Conservation (phyloP, 1,140 invertebrate species). For the Sitodiplosis mosellana region DNA sequence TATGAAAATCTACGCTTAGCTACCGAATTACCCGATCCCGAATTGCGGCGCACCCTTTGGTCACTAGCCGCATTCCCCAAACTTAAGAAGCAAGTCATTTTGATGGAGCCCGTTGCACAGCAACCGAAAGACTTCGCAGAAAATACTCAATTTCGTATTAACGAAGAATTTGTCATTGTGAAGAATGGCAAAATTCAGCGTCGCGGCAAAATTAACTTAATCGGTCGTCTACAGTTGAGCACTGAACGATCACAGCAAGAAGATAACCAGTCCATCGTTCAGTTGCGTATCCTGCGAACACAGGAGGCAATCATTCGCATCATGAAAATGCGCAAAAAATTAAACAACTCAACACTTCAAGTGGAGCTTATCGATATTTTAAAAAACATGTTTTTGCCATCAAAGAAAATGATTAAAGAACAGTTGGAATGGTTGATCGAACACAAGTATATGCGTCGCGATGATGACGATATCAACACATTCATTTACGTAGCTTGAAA, state of each 20-base stretch:
- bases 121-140: constrained; percentile 88
- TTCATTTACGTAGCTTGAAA: constrained; percentile 90
- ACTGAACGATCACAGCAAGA: constrained; percentile 91
- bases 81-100: constrained; percentile 77
- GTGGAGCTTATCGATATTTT: constrained; percentile 92
- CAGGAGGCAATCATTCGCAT: constrained; percentile 99
- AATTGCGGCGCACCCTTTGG: constrained; percentile 91
- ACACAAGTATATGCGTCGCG: constrained; percentile 91
- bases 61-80: constrained; percentile 94
- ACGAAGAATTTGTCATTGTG: constrained; percentile 79
- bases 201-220: constrained; percentile 82
- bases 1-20: constrained; percentile 92
- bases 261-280: constrained; percentile 94
- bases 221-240: constrained; percentile 83
- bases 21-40: constrained; percentile 90
- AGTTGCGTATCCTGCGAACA: constrained; percentile 75
- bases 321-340: constrained; percentile 90
- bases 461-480: constrained; percentile 93
- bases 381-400: constrained; percentile 98
- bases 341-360: constrained; percentile 85
- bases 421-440: constrained; percentile 99
- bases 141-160: constrained; percentile 87
- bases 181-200: constrained; percentile 92
- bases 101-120: constrained; percentile 58
- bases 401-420: constrained; percentile 98